Evolutionary conservation across 2,113 vertebrate genomes (phyloP).

Genomic region (Alexandromys fortis): DNA sequence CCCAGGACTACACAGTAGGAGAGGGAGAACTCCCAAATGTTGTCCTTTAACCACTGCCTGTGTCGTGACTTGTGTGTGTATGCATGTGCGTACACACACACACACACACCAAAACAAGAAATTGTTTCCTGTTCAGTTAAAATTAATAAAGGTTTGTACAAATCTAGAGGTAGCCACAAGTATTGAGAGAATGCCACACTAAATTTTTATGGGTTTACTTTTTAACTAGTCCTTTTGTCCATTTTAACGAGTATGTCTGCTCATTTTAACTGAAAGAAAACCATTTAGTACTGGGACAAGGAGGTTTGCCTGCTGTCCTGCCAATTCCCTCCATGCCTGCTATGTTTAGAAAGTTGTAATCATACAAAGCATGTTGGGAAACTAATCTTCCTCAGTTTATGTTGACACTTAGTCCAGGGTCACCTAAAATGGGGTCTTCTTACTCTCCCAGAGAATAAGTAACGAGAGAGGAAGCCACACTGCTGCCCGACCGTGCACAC

Average conservation of each 20-base stretch:
- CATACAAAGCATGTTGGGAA: neutral
- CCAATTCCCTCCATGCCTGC: neutral
- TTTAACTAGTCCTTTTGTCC: neutral
- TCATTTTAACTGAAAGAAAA: constrained; percentile 2
- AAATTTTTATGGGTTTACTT: neutral
- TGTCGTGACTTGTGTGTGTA: neutral
- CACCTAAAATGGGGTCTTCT: neutral
- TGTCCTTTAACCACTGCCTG: neutral
- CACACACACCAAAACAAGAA: neutral
- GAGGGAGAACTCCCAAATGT: neutral
- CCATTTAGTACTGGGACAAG: neutral
- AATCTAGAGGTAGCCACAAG: neutral
- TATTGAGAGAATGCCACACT: neutral
- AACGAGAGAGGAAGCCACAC: neutral
- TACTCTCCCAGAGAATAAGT: neutral
- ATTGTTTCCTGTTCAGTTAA: neutral
- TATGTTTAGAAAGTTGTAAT: neutral
- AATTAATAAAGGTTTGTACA: neutral
- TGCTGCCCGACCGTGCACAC: neutral
- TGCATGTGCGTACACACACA: neutral
- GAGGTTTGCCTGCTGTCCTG: neutral
- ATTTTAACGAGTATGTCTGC: neutral
- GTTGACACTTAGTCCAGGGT: neutral
- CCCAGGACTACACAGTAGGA: neutral
- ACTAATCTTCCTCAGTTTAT: neutral